Conservation (phyloP, 2,797 vertebrate genomes). For the Leucoraja ocellata region DNA sequence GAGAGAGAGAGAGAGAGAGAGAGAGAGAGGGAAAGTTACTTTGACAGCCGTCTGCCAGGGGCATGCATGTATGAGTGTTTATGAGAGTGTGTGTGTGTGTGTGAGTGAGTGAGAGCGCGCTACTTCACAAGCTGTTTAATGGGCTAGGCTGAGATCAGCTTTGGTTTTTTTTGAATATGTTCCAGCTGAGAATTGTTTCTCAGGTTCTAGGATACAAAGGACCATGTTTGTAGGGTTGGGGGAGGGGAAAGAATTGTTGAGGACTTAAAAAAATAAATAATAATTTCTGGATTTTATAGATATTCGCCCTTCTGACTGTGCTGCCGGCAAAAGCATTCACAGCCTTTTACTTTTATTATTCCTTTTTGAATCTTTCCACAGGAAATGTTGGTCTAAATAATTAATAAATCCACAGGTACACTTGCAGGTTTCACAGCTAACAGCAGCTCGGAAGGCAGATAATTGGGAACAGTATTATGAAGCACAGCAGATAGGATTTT, state of each 20-base stretch:
- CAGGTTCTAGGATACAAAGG: slow-evolving; percentile 56
- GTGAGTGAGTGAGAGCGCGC: slow-evolving; percentile 47
- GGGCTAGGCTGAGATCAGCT: slow-evolving; percentile 61
- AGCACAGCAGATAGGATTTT: neutral
- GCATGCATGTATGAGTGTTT: slow-evolving; percentile 49
- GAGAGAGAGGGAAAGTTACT: slow-evolving; percentile 49
- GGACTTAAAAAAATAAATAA: neutral
- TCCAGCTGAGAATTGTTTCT: slow-evolving; percentile 61
- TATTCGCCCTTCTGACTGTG: neutral
- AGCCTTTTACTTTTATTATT: neutral
- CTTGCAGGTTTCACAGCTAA: neutral
- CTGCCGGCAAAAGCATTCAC: neutral
- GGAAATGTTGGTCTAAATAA: neutral
- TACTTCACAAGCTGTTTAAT: slow-evolving; percentile 63
- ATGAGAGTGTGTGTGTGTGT: slow-evolving; percentile 38
- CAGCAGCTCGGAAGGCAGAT: neutral
- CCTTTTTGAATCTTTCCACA: neutral
- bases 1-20: slow-evolving; percentile 41
- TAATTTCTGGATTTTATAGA: neutral
- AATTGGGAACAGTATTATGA: neutral
- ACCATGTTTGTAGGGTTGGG: slow-evolving; percentile 53
- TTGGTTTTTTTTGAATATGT: slow-evolving; percentile 52
- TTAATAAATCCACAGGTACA: neutral
- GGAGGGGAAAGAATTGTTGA: slow-evolving; percentile 26
- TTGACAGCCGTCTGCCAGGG: slow-evolving; percentile 53